These are phyloP conservation scores for Varanus komodoensis DNA, from an alignment of 2,113 vertebrate genomes.

Conservation along the genomic window DNA sequence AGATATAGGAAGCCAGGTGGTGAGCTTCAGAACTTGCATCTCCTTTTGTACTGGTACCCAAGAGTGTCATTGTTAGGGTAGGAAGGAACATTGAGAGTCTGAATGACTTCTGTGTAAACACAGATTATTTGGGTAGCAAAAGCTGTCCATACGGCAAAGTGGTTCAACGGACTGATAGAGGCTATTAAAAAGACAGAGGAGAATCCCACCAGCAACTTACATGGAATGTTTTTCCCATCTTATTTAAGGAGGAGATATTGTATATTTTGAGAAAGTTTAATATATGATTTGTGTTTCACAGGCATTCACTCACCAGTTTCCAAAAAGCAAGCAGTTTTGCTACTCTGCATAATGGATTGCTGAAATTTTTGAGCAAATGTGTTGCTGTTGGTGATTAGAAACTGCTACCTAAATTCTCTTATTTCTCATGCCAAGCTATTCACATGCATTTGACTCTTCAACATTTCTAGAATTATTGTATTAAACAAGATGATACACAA, in stretches of 20 bases:
- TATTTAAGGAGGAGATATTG: constrained; percentile 50
- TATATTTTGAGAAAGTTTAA: neutral
- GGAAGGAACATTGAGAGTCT: fast-evolving
- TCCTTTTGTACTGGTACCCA: neutral
- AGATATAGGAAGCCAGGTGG: neutral
- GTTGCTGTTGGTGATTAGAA: constrained; percentile 2
- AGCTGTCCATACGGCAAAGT: neutral
- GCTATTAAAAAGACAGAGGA: constrained; percentile 14
- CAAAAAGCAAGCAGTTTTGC: constrained; percentile 20
- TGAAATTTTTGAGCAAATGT: constrained; percentile 27
- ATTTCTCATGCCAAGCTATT: neutral
- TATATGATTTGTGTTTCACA: neutral
- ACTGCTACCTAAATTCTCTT: neutral
- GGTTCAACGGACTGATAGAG: constrained; percentile 5
- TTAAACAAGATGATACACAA: neutral
- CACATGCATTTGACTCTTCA: neutral
- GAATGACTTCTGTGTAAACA: neutral
- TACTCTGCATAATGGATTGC: constrained; percentile 31
- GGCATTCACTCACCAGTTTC: neutral
- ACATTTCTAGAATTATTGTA: neutral
- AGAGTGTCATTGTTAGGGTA: fast-evolving
- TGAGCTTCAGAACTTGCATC: neutral
- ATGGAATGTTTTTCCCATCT: constrained; percentile 31
- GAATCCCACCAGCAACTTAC: constrained; percentile 32
- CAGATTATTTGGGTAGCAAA: neutral